Conservation (phyloP, 2,888 invertebrate species). For the Polia nebulosa region DNA sequence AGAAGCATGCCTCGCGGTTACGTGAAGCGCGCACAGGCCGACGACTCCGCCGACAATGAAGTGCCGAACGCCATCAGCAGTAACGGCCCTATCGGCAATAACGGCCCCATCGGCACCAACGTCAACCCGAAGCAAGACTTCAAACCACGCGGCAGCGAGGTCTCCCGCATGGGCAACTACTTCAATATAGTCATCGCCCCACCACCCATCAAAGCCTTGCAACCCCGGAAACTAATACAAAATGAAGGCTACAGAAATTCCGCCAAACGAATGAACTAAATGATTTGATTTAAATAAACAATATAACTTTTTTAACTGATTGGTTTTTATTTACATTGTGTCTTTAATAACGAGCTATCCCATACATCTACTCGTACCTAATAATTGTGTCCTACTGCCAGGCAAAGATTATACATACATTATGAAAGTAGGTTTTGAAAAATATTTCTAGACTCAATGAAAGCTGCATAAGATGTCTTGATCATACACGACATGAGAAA, state of each 20-base stretch:
- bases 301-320: slow-evolving; percentile 9
- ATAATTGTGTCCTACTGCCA: not conserved
- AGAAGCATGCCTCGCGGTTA: slow-evolving; percentile 68
- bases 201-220: slow-evolving; percentile 85
- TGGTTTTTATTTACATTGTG: slow-evolving; percentile 23
- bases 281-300: slow-evolving; percentile 42
- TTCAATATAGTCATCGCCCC: slow-evolving; percentile 89
- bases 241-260: slow-evolving; percentile 71
- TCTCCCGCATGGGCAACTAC: slow-evolving; percentile 88
- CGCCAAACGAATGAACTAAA: slow-evolving; percentile 71
- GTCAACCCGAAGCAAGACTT: slow-evolving; percentile 55
- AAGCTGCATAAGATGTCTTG: not conserved
- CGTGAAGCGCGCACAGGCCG: slow-evolving; percentile 71
- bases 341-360: not conserved
- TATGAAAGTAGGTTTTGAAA: not conserved
- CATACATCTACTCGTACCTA: no score
- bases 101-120: slow-evolving; percentile 41
- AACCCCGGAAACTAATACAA: slow-evolving; percentile 82
- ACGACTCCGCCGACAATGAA: slow-evolving; percentile 70
- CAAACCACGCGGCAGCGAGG: slow-evolving; percentile 77
- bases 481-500: not conserved
- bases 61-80: slow-evolving; percentile 43
- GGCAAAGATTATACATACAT: not conserved
- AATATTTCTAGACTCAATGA: slow-evolving; percentile 1
- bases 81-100: slow-evolving; percentile 46